Evolutionary conservation across 2,113 vertebrate genomes (phyloP).

Genomic region (Collichthys lucidus): DNA sequence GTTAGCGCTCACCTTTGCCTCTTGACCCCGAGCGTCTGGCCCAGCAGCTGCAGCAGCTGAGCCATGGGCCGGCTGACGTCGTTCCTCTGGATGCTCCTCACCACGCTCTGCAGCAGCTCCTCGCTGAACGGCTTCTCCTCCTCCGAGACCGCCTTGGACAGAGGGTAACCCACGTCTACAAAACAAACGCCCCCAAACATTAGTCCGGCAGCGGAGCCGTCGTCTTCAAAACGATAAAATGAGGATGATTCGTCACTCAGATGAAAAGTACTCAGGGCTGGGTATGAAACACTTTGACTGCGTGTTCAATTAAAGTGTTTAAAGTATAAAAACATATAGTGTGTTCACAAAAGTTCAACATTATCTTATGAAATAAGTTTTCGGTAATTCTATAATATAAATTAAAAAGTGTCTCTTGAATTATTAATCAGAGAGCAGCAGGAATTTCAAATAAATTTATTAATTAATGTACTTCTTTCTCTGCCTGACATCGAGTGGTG

Average conservation of each 20-base stretch:
- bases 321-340: not conserved
- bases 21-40: conserved; percentile 88
- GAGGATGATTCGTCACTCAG: conserved; percentile 4
- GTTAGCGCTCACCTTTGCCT: conserved; percentile 88
- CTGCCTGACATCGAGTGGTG: too few relatives aligned
- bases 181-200: conserved; percentile 22
- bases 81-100: conserved; percentile 97
- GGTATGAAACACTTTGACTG: not conserved
- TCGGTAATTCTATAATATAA: too few relatives aligned
- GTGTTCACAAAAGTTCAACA: too few relatives aligned
- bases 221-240: not conserved
- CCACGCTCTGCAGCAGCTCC: conserved; percentile 91
- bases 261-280: conserved; percentile 34
- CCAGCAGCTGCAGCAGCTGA: conserved; percentile 91
- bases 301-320: not conserved
- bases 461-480: not conserved
- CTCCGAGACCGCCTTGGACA: conserved; percentile 87
- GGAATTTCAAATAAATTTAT: not conserved
- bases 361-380: too few relatives aligned
- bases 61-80: conserved; percentile 95
- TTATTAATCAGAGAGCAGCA: not conserved
- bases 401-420: too few relatives aligned
- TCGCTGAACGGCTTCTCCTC: conserved; percentile 90
- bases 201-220: not conserved
- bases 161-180: conserved; percentile 90